phyloP scores from a whole-genome alignment of 1,140 invertebrate species.

The Drosophila melanica region DNA sequence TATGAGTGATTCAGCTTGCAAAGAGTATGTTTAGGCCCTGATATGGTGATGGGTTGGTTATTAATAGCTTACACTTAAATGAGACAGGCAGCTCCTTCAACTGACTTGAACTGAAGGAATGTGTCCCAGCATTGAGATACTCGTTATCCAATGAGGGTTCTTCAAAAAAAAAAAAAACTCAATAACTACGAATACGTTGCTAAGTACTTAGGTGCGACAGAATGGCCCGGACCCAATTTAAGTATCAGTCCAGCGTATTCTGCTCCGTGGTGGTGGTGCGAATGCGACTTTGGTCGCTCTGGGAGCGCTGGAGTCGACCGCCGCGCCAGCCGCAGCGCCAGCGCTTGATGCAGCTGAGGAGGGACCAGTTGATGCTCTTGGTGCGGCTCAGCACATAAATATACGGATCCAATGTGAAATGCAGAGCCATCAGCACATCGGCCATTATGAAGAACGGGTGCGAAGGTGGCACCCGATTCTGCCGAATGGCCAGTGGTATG shows the following conservation, averaged over 20 bases:
- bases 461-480: slow-evolving; percentile 51
- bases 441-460: slow-evolving; percentile 85
- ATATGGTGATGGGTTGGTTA: slow-evolving; percentile 50
- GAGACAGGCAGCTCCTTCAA: slow-evolving; percentile 25
- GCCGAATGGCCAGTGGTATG: slow-evolving; percentile 87
- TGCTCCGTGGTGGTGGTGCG: slow-evolving; percentile 78
- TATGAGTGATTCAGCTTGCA: slow-evolving; percentile 12
- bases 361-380: slow-evolving; percentile 75
- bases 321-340: slow-evolving; percentile 70
- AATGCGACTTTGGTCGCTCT: slow-evolving; percentile 80
- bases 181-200: slow-evolving; percentile 10
- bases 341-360: slow-evolving; percentile 71
- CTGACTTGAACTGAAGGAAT: slow-evolving; percentile 25
- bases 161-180: slow-evolving; percentile 13
- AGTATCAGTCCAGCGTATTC: slow-evolving; percentile 66
- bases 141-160: slow-evolving; percentile 14
- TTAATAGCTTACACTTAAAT: slow-evolving; percentile 23
- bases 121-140: slow-evolving; percentile 42
- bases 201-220: slow-evolving; percentile 49
- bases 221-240: slow-evolving; percentile 40
- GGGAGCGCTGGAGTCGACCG: slow-evolving; percentile 64
- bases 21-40: slow-evolving; percentile 42
- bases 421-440: slow-evolving; percentile 91
- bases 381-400: slow-evolving; percentile 90
- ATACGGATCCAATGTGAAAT: slow-evolving; percentile 92